A percentile compares a stretch with the other conserved stretches of the same genome.
These are phyloP conservation scores for Choloepus hoffmanni DNA, from an alignment of 2,113 vertebrate species.

Conservation along the genomic window DNA sequence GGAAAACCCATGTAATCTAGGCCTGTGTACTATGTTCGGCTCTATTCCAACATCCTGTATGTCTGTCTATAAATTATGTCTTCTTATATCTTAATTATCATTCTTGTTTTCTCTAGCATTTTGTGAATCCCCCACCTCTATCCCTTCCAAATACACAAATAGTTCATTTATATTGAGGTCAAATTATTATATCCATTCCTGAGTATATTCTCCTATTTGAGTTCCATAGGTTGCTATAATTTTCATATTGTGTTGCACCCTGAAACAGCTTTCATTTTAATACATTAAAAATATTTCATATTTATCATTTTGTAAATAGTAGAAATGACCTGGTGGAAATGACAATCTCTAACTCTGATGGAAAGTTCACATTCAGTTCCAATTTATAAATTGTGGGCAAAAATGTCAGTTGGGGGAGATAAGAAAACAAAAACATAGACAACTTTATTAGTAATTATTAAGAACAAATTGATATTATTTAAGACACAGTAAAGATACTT, in stretches of 20 bases:
- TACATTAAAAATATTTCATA: not conserved
- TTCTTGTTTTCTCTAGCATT: conserved; percentile 1
- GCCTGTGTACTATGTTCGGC: not conserved
- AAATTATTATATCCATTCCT: not conserved
- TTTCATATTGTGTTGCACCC: not conserved
- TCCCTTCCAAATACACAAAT: not conserved
- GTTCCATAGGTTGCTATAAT: not conserved
- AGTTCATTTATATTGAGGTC: not conserved
- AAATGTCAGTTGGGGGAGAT: not conserved
- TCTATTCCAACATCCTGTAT: not conserved
- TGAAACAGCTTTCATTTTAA: conserved; percentile 23
- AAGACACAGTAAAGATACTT: not conserved
- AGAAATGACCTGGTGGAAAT: not conserved
- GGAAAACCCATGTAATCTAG: not conserved
- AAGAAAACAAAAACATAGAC: not conserved
- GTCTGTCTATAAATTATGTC: not conserved
- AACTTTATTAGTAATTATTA: not conserved
- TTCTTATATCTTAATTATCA: not conserved
- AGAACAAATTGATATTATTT: conserved; percentile 9
- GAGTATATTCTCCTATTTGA: not conserved
- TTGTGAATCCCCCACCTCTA: not conserved
- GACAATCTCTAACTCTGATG: not conserved
- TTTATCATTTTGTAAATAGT: not conserved
- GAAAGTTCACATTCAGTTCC: conserved; percentile 22
- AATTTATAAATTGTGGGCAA: not conserved